Base-by-base conservation (phyloP, 2,113 vertebrate species). In the Prionailurus viverrinus region DNA sequence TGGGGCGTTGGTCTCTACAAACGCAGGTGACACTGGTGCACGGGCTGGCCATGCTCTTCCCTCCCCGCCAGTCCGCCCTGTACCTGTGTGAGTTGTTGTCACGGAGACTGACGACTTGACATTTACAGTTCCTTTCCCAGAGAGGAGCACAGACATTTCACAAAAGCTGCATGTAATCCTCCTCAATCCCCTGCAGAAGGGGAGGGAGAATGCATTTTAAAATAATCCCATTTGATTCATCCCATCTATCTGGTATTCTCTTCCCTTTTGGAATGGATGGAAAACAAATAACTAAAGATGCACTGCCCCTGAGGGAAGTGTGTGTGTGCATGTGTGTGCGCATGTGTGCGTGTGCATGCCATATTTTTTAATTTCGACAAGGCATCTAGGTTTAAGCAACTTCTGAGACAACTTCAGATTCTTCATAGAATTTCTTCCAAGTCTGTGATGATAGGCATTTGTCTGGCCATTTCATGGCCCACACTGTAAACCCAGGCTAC, bases 41-140 rank as follows among this genome's bases (percentile, higher is more conserved):
- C 1, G 4, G 45, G 12, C 58, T 0, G 0, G 55, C 45, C 39
- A 15, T 3, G 3, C 53, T 63, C 74, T 58, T 36, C 41, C 33
- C 41, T 74, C 74, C 51, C 92, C 18, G 39, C 65, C 0, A 0
- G 45, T 25, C 91, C 55, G 65, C 76, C 41, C 10, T 0, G 21
- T 61, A n/a, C 69, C 92, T 48, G 33, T 45, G 41, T 80, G 68
- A 89, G 74, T 66, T 80, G 68, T 95, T 74, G 91, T 88, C 79
- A 39, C 61, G 1, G 92, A 96, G 96, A 96, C 94, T 25, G 81
- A 95, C 71, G 93, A 21, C 48, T 85, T 98, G 97, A 96, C 97
- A 98, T 97, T 97, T 97, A 95, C 97, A 94, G 81, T 97, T 94
- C 95, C 81, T 79, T 95, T 97, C 95, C 95, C 92, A 91, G 92